Conservation (phyloP, 2,797 vertebrate species). For the Eulemur coronatus region DNA sequence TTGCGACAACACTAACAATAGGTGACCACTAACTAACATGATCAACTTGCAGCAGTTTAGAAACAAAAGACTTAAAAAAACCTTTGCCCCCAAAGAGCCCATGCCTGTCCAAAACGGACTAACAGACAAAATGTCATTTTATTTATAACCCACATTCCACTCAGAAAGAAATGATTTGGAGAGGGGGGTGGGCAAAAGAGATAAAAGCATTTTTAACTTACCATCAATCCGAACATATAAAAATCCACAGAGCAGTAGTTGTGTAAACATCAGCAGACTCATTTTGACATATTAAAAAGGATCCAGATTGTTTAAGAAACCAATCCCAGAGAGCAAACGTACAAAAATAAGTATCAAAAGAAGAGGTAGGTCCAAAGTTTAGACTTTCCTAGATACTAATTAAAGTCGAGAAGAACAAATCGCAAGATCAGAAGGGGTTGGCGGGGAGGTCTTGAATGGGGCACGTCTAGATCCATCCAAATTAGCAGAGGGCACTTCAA, state of each 20-base stretch:
- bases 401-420: constrained; percentile 84
- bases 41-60: constrained; percentile 37
- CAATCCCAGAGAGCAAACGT: constrained; percentile 86
- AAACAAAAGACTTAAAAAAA: constrained; percentile 70
- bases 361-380: constrained; percentile 85
- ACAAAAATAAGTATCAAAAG: constrained; percentile 80
- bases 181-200: neutral
- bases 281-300: constrained; percentile 96
- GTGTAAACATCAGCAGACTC: constrained; percentile 95
- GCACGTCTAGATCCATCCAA: constrained; percentile 80
- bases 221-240: constrained; percentile 92
- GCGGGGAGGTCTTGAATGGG: constrained; percentile 83
- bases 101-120: neutral
- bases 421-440: constrained; percentile 82
- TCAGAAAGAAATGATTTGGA: constrained; percentile 60
- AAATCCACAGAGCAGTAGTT: constrained; percentile 95
- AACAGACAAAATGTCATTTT: constrained; percentile 67
- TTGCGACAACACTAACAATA: constrained; percentile 33
- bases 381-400: constrained; percentile 85
- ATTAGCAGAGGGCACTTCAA: constrained; percentile 70
- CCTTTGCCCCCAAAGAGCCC: constrained; percentile 37
- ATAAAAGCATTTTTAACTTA: constrained; percentile 87
- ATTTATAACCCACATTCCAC: constrained; percentile 71
- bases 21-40: constrained; percentile 64
- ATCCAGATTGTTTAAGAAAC: constrained; percentile 87